phyloP scores from a whole-genome alignment of 92 coral and sea anemone species.

The Epizoanthus scotinus region DNA sequence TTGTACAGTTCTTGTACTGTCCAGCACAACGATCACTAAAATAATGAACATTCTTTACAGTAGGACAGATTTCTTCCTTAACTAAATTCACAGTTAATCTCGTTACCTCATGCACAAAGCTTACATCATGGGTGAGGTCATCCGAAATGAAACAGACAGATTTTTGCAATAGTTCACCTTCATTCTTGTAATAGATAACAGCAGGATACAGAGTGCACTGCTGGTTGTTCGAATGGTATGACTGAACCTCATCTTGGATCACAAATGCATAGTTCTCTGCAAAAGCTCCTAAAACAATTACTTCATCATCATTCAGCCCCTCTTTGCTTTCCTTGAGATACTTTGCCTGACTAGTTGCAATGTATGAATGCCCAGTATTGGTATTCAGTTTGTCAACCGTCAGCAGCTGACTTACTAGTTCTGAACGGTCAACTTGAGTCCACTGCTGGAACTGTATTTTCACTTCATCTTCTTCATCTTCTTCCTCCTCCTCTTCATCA shows the following conservation, averaged over 20 bases:
- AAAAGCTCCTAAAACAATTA: slow-evolving; percentile 56
- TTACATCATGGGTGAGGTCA: slow-evolving; percentile 17
- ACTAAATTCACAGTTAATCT: slow-evolving; percentile 9
- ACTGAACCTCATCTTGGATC: slow-evolving; percentile 42
- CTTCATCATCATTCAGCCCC: slow-evolving; percentile 48
- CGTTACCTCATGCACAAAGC: slow-evolving; percentile 13
- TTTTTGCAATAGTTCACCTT: slow-evolving; percentile 20
- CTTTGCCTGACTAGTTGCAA: slow-evolving; percentile 54
- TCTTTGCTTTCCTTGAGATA: slow-evolving; percentile 54
- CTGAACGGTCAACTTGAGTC: slow-evolving; percentile 52
- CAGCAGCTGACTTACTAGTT: slow-evolving; percentile 45
- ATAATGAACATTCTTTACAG: slow-evolving; percentile 15
- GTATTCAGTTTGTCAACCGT: slow-evolving; percentile 42
- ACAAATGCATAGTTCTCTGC: slow-evolving; percentile 51
- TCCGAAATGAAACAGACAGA: slow-evolving; percentile 9
- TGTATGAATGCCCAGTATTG: slow-evolving; percentile 45
- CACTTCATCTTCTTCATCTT: slow-evolving; percentile 40
- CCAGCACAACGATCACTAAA: slow-evolving; percentile 12
- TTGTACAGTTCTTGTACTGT: slow-evolving; percentile 14
- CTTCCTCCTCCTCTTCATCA: slow-evolving; percentile 18
- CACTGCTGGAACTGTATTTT: slow-evolving; percentile 51
- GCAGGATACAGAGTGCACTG: slow-evolving; percentile 12
- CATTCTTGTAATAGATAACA: background rate
- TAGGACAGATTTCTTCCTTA: slow-evolving; percentile 18
- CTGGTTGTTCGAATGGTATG: slow-evolving; percentile 15